These are phyloP conservation scores for Nothura maculosa DNA, from an alignment of 2,797 vertebrate species.

Conservation along the genomic window DNA sequence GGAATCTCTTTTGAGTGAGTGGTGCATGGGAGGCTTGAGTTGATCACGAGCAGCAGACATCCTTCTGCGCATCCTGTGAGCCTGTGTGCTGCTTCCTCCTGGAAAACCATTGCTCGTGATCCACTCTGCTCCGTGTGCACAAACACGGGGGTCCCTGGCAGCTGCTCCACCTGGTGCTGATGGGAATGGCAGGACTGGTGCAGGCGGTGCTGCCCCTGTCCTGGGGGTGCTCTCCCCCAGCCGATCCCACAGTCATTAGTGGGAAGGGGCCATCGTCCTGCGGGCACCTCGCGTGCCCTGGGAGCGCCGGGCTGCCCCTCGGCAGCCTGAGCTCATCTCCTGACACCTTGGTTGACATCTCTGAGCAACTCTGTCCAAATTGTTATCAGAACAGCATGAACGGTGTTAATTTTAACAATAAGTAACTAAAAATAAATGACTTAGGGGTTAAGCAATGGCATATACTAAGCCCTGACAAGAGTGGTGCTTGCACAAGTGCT, in stretches of 20 bases:
- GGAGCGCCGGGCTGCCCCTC: neutral
- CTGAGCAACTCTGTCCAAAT: neutral
- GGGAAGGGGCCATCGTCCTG: neutral
- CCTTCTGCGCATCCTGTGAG: neutral
- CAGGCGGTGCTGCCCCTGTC: too few species aligned
- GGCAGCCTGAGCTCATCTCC: neutral
- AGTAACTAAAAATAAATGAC: neutral
- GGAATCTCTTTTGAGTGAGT: neutral
- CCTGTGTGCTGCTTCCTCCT: neutral
- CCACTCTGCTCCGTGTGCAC: accelerated
- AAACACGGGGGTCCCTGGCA: accelerated
- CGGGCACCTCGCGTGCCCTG: accelerated
- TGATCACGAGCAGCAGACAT: neutral
- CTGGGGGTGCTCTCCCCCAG: neutral
- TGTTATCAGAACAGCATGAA: neutral
- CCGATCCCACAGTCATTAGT: neutral
- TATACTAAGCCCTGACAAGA: neutral
- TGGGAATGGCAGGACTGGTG: too few species aligned
- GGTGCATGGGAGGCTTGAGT: neutral
- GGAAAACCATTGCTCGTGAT: too few species aligned
- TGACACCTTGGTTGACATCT: neutral
- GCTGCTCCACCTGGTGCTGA: neutral
- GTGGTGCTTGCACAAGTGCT: neutral
- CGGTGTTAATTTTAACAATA: neutral
- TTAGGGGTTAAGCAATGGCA: neutral